Conservation (phyloP, 2,113 vertebrate species). For the Lonchura striata region DNA sequence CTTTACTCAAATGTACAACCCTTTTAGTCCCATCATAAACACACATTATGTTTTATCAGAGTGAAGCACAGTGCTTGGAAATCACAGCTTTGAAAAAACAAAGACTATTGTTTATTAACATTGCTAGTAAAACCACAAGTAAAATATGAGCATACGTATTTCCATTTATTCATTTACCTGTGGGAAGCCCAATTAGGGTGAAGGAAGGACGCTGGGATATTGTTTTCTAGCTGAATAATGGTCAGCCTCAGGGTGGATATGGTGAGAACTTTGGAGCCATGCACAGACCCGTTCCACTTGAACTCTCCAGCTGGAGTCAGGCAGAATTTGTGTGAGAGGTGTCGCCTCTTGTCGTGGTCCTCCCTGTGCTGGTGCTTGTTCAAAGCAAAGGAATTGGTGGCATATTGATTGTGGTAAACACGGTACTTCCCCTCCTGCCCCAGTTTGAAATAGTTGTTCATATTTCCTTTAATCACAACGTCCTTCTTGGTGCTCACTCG, state of each 20-base stretch:
- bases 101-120: background rate
- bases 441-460: constrained; percentile 87
- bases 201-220: constrained; percentile 92
- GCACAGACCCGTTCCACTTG: constrained; percentile 97
- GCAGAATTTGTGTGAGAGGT: constrained; percentile 97
- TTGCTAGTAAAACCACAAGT: background rate
- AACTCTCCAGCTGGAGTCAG: constrained; percentile 93
- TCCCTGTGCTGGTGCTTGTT: constrained; percentile 99
- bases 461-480: constrained; percentile 84
- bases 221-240: constrained; percentile 96
- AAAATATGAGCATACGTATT: background rate
- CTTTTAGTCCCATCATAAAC: background rate
- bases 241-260: constrained; percentile 93
- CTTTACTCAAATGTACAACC: background rate
- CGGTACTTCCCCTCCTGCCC: constrained; percentile 98
- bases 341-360: constrained; percentile 95
- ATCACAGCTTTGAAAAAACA: background rate
- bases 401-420: constrained; percentile 97
- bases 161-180: constrained; percentile 80
- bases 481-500: constrained; percentile 87
- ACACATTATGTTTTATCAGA: background rate
- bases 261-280: constrained; percentile 91
- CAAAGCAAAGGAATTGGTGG: constrained; percentile 92
- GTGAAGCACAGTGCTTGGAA: background rate
- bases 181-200: constrained; percentile 99